phyloP scores from a whole-genome alignment of 2,797 vertebrate genomes.

The Micromesistius poutassou region DNA sequence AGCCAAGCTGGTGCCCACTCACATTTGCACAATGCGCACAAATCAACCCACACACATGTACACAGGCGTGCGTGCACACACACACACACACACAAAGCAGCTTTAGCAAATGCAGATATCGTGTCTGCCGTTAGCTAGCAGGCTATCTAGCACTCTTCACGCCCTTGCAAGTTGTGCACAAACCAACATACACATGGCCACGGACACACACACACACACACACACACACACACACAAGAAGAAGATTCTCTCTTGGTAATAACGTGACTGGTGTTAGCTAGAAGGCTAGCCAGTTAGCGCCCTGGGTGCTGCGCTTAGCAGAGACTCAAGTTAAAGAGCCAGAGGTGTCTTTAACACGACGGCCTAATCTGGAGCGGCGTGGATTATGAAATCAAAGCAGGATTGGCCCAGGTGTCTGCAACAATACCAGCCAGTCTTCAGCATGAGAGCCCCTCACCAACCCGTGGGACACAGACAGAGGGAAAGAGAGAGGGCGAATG shows the following conservation, averaged over 20 bases:
- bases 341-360: conserved; percentile 70
- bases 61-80: too few species aligned
- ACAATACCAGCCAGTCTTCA: conserved; percentile 58
- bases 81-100: too few species aligned
- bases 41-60: neutral
- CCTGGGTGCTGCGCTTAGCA: too few species aligned
- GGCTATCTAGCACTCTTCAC: neutral
- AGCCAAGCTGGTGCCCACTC: too few species aligned
- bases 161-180: neutral
- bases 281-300: conserved; percentile 38
- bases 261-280: conserved; percentile 51
- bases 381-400: conserved; percentile 78
- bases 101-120: too few species aligned
- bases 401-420: conserved; percentile 68
- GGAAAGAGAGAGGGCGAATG: conserved; percentile 13
- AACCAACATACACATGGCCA: neutral
- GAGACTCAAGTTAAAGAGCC: conserved; percentile 57
- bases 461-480: conserved; percentile 11
- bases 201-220: conserved; percentile 38
- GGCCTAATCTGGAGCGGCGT: conserved; percentile 66
- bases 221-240: conserved; percentile 56
- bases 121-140: too few species aligned
- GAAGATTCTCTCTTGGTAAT: conserved; percentile 47
- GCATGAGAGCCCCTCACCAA: conserved; percentile 34
- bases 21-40: neutral